Evolutionary conservation across 2,797 vertebrate genomes (phyloP).

Genomic region (Tiaroga cobitis): DNA sequence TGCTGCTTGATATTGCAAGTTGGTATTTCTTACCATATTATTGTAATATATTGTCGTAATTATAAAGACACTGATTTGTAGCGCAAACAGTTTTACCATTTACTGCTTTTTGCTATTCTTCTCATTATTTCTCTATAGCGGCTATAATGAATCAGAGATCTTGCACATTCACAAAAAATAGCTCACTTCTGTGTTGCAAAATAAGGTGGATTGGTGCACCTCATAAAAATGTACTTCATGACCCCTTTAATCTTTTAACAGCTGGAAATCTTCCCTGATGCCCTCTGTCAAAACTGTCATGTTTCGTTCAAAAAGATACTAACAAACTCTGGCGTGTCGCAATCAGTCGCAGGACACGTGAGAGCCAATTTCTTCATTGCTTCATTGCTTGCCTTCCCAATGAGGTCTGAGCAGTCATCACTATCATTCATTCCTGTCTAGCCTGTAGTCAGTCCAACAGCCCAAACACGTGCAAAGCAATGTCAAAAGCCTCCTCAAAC

Average conservation of each 20-base stretch:
- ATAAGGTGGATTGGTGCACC: background rate
- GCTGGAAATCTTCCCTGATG: background rate
- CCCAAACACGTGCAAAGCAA: background rate
- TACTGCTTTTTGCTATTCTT: background rate
- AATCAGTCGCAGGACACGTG: background rate
- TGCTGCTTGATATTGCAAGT: background rate
- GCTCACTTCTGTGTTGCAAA: background rate
- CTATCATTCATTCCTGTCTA: background rate
- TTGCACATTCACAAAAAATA: background rate
- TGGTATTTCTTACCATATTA: background rate
- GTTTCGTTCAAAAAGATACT: background rate
- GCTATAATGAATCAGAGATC: background rate
- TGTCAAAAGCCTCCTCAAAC: background rate
- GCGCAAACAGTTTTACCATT: background rate
- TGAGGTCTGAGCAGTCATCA: background rate
- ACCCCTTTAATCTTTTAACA: background rate
- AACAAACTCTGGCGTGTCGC: background rate
- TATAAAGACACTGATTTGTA: background rate
- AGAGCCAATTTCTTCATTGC: background rate
- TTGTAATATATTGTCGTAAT: background rate
- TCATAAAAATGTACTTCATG: background rate
- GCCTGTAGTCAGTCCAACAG: background rate
- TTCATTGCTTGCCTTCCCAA: background rate
- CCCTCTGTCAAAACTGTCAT: background rate
- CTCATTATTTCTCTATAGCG: background rate